A percentile compares a stretch with the other conserved stretches of the same genome.
Evolutionary conservation across 1,140 invertebrate species (phyloP).

Genomic region (Dreissena rostriformis): DNA sequence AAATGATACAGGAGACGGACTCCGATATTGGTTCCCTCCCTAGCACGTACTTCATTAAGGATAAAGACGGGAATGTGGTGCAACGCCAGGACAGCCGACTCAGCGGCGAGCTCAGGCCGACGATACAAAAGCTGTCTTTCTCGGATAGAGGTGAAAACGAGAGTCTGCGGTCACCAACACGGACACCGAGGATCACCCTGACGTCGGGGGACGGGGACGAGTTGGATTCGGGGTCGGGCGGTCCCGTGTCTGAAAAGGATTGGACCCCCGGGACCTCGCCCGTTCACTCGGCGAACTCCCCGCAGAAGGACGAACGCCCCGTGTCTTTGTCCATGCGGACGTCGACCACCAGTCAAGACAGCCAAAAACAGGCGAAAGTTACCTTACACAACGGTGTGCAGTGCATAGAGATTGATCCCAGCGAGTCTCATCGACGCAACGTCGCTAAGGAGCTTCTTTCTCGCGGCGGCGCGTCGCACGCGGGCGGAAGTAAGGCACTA

Average conservation of each 20-base stretch:
- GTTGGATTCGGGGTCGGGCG: slow-evolving; percentile 2
- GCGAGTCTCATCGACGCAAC: slow-evolving; percentile 18
- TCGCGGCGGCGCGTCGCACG: slow-evolving; percentile 17
- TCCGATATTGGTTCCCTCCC: slow-evolving; percentile 75
- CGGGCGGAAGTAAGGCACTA: slow-evolving; percentile 25
- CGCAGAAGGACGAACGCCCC: neutral
- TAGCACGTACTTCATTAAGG: slow-evolving; percentile 72
- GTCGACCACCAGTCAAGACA: slow-evolving; percentile 23
- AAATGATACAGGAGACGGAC: slow-evolving; percentile 74
- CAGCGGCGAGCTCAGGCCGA: slow-evolving; percentile 11
- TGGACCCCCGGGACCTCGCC: slow-evolving; percentile 31
- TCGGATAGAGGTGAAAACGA: slow-evolving; percentile 64
- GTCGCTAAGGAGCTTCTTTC: slow-evolving; percentile 41
- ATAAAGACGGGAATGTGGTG: slow-evolving; percentile 46
- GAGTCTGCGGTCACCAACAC: slow-evolving; percentile 55
- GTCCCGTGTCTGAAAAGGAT: slow-evolving; percentile 12
- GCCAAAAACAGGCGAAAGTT: slow-evolving; percentile 1
- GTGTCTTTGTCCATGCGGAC: slow-evolving; percentile 3
- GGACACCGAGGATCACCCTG: slow-evolving; percentile 59
- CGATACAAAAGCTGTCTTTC: slow-evolving; percentile 64
- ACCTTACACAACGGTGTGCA: slow-evolving; percentile 51
- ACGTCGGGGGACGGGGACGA: slow-evolving; percentile 21
- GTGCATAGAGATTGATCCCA: slow-evolving; percentile 80
- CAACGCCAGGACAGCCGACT: slow-evolving; percentile 31
- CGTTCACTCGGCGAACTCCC: neutral